Conservation (phyloP, 2,113 vertebrate species). For the Aythya baeri region DNA sequence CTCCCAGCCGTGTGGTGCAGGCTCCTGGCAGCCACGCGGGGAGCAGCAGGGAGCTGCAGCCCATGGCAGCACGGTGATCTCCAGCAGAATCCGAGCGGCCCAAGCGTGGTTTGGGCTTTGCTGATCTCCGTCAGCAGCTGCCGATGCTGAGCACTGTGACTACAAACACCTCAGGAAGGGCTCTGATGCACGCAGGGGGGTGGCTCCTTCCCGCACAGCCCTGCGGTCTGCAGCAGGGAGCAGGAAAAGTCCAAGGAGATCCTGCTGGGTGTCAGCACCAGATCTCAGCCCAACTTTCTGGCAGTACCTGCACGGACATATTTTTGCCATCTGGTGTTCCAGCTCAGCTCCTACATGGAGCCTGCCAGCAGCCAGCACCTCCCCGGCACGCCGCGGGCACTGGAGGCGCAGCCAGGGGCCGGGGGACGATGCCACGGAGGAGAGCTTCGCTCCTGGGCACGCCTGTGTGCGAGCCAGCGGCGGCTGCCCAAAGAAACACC, state of each 20-base stretch:
- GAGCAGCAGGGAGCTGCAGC: too few relatives aligned
- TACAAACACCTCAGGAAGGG: neutral
- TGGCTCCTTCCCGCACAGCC: neutral
- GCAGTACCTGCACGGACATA: neutral
- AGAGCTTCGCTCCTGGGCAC: neutral
- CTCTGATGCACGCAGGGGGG: neutral
- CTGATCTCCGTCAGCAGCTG: neutral
- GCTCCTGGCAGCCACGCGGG: neutral
- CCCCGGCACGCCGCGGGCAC: neutral
- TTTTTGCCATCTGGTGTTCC: too few relatives aligned
- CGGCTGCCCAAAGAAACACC: neutral
- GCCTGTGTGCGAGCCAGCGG: neutral
- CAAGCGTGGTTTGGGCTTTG: neutral
- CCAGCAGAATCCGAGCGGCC: neutral
- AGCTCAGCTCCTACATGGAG: neutral
- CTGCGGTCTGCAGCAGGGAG: neutral
- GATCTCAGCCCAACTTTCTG: neutral
- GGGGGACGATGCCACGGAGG: neutral
- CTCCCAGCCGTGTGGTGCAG: fast-evolving
- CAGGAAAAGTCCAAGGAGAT: neutral
- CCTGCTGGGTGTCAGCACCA: too few relatives aligned
- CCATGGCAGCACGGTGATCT: too few relatives aligned
- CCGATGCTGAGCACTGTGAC: neutral
- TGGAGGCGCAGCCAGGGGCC: neutral
- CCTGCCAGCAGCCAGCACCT: neutral